These are phyloP conservation scores for Rhombomys opimus DNA, from an alignment of 2,113 vertebrate species.

Conservation along the genomic window DNA sequence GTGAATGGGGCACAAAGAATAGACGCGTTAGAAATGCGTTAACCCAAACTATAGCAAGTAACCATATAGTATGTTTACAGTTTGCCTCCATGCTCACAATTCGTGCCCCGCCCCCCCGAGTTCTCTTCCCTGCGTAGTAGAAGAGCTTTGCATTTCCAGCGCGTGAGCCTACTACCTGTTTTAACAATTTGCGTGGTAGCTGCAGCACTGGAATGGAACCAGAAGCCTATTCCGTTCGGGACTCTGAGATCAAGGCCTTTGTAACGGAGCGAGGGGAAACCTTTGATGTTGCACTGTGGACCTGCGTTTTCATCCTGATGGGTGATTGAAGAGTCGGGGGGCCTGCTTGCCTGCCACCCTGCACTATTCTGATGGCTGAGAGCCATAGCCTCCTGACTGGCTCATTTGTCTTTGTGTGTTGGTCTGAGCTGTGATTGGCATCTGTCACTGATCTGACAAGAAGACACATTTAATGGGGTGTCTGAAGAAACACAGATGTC, in stretches of 20 bases:
- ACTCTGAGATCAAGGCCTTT: background rate
- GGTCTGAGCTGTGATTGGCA: background rate
- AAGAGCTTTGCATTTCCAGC: background rate
- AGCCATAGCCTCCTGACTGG: background rate
- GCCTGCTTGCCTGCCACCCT: background rate
- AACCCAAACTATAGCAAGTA: slow-evolving; percentile 23
- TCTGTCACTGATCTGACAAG: background rate
- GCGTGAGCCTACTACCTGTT: background rate
- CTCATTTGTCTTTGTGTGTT: background rate
- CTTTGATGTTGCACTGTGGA: background rate
- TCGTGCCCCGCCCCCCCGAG: background rate
- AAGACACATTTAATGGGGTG: background rate
- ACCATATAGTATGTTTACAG: background rate
- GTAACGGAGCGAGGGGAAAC: background rate
- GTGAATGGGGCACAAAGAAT: background rate
- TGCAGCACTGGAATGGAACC: background rate
- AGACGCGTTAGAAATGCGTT: background rate
- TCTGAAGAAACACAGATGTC: slow-evolving; percentile 15
- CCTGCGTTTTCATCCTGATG: slow-evolving; percentile 19
- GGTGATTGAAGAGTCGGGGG: background rate
- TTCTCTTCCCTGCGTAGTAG: background rate
- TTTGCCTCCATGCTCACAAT: background rate
- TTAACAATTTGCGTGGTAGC: background rate
- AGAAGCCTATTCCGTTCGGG: background rate
- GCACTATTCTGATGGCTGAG: background rate